Evolutionary conservation across 2,888 invertebrate species (phyloP), one percentile per base, ranked within the genome.

Genomic region (Stenurella melanura): DNA sequence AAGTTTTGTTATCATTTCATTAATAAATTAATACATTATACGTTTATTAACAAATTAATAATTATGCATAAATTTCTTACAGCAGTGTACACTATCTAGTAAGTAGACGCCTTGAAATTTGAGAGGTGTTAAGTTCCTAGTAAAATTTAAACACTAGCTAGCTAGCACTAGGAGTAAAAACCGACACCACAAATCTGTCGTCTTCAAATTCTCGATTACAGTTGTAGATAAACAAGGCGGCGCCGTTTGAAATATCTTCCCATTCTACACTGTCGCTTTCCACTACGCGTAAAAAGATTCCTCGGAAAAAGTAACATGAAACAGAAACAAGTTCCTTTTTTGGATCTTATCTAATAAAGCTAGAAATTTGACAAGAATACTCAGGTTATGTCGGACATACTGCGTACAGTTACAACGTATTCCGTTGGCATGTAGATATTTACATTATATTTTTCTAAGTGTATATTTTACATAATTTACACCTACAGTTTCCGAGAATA

Each of bases 331-430:
- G 64, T 64, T 64, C 38, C 64, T 64, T 64, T 64, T 42, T 42
- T 42, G 64, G 64, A 18, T 21, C 18, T 64, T 64, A 64, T 64
- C 64, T 12, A n/a, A 38, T 19, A 42, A 42, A 64, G 42, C 42
- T 42, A 18, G 64, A 64, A 64, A 64, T 64, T 64, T 64, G 38
- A 64, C 64, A 64, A 64, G 42, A 42, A 42, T 64, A 64, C 38
- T 50, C n/a, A 50, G 50, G 50, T 50, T 42, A 42, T 42, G 63
- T 10, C 18, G 64, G 42, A 38, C 64, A 38, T 19, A 64, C 21
- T 38, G 42, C n/a, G n/a, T 64, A 64, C 17, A 64, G 42, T 18
- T 21, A 42, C 42, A 21, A 64, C 18, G 30, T 61, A 61, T n/a
- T 30, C 30, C 61, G 30, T 64, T 64, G 38, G 18, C 64, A 21